A percentile compares a stretch with the other conserved stretches of the same genome.
Evolutionary conservation across 2,113 vertebrate species (phyloP).

Genomic region (Ameiurus melas): DNA sequence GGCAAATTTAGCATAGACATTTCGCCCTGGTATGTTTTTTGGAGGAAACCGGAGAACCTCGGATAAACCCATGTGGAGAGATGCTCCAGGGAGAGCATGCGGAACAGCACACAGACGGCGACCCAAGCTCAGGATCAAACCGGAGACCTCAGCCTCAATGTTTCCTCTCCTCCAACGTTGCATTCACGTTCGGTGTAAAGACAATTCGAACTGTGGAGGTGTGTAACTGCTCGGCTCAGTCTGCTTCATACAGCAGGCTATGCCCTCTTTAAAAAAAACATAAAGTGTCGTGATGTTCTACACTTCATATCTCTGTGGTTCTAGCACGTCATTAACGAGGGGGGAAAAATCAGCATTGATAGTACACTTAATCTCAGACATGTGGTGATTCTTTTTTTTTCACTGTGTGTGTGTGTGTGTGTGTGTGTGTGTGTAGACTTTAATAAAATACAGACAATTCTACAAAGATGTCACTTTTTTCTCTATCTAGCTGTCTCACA

Average conservation of each 20-base stretch:
- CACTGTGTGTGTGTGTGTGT: background rate
- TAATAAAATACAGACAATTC: background rate
- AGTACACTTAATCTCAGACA: background rate
- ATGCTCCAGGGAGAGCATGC: background rate
- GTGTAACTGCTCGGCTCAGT: background rate
- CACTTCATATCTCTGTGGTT: background rate
- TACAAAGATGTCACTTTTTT: conserved; percentile 12
- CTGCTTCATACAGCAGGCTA: background rate
- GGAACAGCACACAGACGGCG: background rate
- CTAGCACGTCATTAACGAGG: background rate
- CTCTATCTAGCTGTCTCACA: conserved; percentile 18
- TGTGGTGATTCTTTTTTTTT: too few species aligned
- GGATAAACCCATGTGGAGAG: background rate
- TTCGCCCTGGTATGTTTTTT: background rate
- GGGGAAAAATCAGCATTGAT: background rate
- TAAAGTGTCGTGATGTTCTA: background rate
- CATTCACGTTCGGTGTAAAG: background rate
- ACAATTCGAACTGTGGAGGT: background rate
- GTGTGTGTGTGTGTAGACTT: background rate
- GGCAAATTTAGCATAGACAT: background rate
- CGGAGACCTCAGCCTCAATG: background rate
- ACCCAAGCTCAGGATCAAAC: background rate
- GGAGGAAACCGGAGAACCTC: background rate
- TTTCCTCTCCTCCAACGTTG: background rate
- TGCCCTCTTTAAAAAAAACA: background rate